These are phyloP conservation scores for Heliconius cydno DNA, from an alignment of 2,888 invertebrate species.

Conservation along the genomic window DNA sequence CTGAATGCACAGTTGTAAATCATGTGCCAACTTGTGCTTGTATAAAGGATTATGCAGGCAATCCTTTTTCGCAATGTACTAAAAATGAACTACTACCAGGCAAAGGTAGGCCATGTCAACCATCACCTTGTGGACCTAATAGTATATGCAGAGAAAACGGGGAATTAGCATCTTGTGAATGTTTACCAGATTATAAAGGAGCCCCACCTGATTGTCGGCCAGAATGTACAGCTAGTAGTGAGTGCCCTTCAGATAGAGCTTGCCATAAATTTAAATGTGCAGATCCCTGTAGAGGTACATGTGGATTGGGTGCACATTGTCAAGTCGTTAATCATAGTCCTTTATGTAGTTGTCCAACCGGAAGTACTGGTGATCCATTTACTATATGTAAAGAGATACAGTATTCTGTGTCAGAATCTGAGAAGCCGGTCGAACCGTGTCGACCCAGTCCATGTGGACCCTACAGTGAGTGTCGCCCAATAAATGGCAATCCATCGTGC, in stretches of 20 bases:
- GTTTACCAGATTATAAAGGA: slow-evolving; percentile 86
- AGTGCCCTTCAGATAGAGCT: slow-evolving; percentile 89
- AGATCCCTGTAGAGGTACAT: slow-evolving; percentile 90
- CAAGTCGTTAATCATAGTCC: slow-evolving; percentile 91
- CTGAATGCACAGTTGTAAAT: slow-evolving; percentile 92
- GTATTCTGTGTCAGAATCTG: slow-evolving; percentile 54
- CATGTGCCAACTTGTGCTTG: slow-evolving; percentile 95
- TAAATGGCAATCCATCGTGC: slow-evolving; percentile 89
- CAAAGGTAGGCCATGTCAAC: slow-evolving; percentile 86
- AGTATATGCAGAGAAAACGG: slow-evolving; percentile 90
- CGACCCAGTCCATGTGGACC: slow-evolving; percentile 91
- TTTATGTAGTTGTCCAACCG: slow-evolving; percentile 88
- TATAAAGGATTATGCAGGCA: slow-evolving; percentile 87
- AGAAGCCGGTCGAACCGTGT: slow-evolving; percentile 84
- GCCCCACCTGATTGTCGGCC: slow-evolving; percentile 89
- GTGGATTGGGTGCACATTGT: slow-evolving; percentile 88
- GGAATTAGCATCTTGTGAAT: slow-evolving; percentile 89
- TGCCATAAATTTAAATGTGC: slow-evolving; percentile 91
- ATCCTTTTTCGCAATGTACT: slow-evolving; percentile 84
- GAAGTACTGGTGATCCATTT: slow-evolving; percentile 87
- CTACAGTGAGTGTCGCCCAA: slow-evolving; percentile 89
- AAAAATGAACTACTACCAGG: slow-evolving; percentile 62
- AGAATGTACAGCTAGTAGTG: slow-evolving; percentile 90
- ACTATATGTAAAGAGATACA: slow-evolving; percentile 78
- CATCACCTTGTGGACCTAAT: slow-evolving; percentile 90